Base-by-base conservation (phyloP, 2,797 vertebrate species). In the Aselliscus stoliczkanus region DNA sequence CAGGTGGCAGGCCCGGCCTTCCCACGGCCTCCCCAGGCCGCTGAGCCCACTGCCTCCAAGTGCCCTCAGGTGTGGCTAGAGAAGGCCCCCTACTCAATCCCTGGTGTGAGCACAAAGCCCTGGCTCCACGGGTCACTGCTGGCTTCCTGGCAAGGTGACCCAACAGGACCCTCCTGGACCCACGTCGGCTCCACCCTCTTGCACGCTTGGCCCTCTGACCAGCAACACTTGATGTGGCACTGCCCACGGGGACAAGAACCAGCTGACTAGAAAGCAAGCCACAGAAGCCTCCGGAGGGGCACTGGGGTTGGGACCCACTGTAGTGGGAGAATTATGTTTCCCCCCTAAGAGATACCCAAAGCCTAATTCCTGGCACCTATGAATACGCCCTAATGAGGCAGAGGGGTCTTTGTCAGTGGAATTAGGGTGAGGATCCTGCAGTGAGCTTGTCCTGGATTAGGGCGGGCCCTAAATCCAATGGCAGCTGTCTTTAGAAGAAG, bases 101-200 rank as follows among this genome's bases (percentile, higher is more conserved):
- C 1, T 17, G 5, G n/a, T 0, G 4, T 39, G 67, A 64, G 60
- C 0, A 0, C 73, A 37, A 27, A 58, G 95, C 44, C 42, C 34
- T 0, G 0, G n/a, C 11, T 77, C 23, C 0, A 1, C 56, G 54
- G 14, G n/a, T 42, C 21, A 31, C 2, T 4, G 58, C 31, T 56
- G 69, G 5, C 31, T 34, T 77, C 21, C 18, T 18, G 39, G 25
- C 0, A 9, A 44, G n/a, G 10, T 8, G 11, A 29, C 4, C 13
- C 34, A 0, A 50, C n/a, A 7, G 5, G 11, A 37, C 4, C 13
- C 34, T 0, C 50, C 67, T 5, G 0, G 34, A 17, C 21, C 20
- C 50, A 54, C 3, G 18, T 12, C 29, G 3, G 1, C 1, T 2
- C 5, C 13, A 4, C 34, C n/a, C 21, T n/a, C 64, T 15, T 18